A percentile compares a stretch with the other conserved stretches of the same genome.
Evolutionary conservation across 2,797 vertebrate species (phyloP).

Genomic region (Tamandua tetradactyla): DNA sequence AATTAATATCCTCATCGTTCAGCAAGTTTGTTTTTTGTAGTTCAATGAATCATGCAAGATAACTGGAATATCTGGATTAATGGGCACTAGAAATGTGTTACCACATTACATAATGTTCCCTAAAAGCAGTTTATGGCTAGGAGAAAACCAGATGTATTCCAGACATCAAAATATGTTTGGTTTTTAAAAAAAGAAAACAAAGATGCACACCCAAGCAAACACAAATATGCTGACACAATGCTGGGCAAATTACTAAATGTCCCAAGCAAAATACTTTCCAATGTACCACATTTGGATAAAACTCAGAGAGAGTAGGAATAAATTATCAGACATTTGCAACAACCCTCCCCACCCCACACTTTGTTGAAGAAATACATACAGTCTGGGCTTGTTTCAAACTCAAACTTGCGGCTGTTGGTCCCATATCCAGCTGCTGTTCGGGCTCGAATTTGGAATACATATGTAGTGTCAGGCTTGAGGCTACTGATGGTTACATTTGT

Average conservation of each 20-base stretch:
- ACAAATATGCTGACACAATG: slow-evolving; percentile 46
- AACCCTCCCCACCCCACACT: background rate
- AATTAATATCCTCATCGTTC: slow-evolving; percentile 37
- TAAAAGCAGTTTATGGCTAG: slow-evolving; percentile 1
- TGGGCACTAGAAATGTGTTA: background rate
- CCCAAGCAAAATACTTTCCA: slow-evolving; percentile 51
- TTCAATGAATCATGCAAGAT: slow-evolving; percentile 32
- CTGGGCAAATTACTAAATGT: slow-evolving; percentile 50
- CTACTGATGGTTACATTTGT: slow-evolving; percentile 96
- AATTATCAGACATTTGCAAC: slow-evolving; percentile 15
- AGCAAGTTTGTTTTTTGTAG: slow-evolving; percentile 37
- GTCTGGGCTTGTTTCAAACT: slow-evolving; percentile 98
- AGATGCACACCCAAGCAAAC: background rate
- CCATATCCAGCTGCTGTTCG: slow-evolving; percentile 97
- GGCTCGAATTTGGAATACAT: slow-evolving; percentile 97
- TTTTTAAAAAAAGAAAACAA: slow-evolving; percentile 26
- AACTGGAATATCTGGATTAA: background rate
- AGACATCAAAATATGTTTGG: background rate
- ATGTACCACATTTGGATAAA: slow-evolving; percentile 25
- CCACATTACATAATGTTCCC: background rate
- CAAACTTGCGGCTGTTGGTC: slow-evolving; percentile 95
- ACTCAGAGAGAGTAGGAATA: slow-evolving; percentile 61
- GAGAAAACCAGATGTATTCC: background rate
- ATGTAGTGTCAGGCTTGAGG: slow-evolving; percentile 96
- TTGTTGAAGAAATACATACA: slow-evolving; percentile 88